These are phyloP conservation scores for Lithophane leautieri DNA, from an alignment of 2,888 invertebrate genomes.

Conservation along the genomic window DNA sequence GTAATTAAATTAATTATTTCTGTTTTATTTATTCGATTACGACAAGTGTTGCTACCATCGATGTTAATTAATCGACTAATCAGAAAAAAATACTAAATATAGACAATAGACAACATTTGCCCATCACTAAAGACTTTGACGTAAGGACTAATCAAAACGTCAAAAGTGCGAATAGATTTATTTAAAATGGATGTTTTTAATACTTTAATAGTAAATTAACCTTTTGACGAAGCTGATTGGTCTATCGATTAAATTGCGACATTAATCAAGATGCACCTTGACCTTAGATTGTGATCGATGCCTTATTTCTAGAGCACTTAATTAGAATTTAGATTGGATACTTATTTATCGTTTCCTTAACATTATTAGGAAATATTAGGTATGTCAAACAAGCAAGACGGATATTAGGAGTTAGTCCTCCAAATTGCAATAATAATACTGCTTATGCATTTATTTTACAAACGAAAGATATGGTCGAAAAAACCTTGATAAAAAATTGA, in stretches of 20 bases:
- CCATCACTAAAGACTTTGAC: conserved; percentile 21
- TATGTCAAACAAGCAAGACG: conserved; percentile 3
- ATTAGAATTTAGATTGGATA: conserved; percentile 47
- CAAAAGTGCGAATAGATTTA: conserved; percentile 12
- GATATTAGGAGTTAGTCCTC: not conserved
- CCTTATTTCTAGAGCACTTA: conserved; percentile 39
- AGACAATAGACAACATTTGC: conserved; percentile 8
- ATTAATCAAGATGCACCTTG: conserved; percentile 52
- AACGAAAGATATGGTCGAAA: too few relatives aligned
- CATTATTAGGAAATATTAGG: conserved; percentile 1
- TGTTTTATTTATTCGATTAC: not conserved
- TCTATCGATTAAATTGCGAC: conserved; percentile 37
- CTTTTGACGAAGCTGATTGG: conserved; percentile 43
- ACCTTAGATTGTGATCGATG: conserved; percentile 50
- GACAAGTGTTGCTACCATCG: conserved; percentile 6
- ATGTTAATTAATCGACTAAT: conserved; percentile 46
- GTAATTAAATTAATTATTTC: conserved; percentile 17
- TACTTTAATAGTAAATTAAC: conserved; percentile 40
- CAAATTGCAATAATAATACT: not conserved
- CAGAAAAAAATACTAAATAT: conserved; percentile 13
- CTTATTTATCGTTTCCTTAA: conserved; percentile 24
- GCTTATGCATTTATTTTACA: not conserved
- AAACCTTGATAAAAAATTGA: not conserved
- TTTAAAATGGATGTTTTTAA: conserved; percentile 13
- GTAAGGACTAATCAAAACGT: conserved; percentile 20